Conservation (phyloP, 2,797 vertebrate genomes). For the Myotis findleyi region DNA sequence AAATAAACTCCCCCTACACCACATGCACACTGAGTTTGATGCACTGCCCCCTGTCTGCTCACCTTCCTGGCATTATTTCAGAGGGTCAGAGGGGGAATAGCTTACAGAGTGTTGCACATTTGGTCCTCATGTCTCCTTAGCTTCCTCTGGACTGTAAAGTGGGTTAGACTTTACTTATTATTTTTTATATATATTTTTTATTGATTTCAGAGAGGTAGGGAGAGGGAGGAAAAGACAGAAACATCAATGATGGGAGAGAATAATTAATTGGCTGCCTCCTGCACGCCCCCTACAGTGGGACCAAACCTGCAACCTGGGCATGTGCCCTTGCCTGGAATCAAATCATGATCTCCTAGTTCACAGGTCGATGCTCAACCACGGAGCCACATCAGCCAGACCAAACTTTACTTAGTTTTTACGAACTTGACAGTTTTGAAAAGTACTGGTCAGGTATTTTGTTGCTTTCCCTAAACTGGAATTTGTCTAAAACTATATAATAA, state of each 20-base stretch:
- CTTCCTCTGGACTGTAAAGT: background rate
- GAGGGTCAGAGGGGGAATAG: background rate
- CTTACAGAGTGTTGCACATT: background rate
- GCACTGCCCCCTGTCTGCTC: conserved; percentile 74
- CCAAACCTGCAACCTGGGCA: too few relatives aligned
- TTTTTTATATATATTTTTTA: too few relatives aligned
- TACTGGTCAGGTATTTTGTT: background rate
- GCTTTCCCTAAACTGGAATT: background rate
- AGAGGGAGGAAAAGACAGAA: too few relatives aligned
- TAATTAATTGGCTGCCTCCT: too few relatives aligned
- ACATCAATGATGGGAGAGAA: too few relatives aligned
- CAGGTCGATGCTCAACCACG: too few relatives aligned
- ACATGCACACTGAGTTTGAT: conserved; percentile 59
- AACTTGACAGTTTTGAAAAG: background rate
- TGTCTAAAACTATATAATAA: too few relatives aligned
- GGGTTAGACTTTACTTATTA: background rate
- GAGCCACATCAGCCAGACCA: background rate
- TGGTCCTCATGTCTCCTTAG: background rate
- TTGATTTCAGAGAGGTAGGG: too few relatives aligned
- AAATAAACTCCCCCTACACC: conserved; percentile 14
- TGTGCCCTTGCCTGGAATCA: too few relatives aligned
- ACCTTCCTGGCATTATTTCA: conserved; percentile 54
- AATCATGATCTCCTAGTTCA: too few relatives aligned
- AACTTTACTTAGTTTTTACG: background rate
- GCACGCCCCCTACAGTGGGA: too few relatives aligned